Evolutionary conservation across 2,113 vertebrate species (phyloP).

Genomic region (Neodontobutis hainanensis): DNA sequence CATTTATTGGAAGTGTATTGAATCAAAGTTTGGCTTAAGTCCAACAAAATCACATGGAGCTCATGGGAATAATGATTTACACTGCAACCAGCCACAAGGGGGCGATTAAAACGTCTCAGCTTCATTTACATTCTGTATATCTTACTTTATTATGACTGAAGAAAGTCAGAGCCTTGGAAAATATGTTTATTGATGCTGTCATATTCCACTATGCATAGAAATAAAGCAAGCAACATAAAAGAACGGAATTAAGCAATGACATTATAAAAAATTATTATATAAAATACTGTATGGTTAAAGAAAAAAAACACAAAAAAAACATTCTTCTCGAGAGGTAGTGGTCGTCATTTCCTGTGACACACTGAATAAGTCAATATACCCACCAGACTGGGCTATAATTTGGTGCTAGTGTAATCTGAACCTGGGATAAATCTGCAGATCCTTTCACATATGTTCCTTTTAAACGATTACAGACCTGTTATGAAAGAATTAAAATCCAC

Average conservation of each 20-base stretch:
- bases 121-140: not conserved
- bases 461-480: conserved; percentile 8
- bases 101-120: not conserved
- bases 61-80: not conserved
- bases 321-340: not conserved
- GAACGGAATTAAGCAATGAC: too few species aligned
- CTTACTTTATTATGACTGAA: not conserved
- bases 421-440: conserved; percentile 1
- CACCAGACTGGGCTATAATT: not conserved
- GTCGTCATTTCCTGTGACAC: not conserved
- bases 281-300: too few species aligned
- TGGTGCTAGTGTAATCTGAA: not conserved
- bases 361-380: not conserved
- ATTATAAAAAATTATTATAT: too few species aligned
- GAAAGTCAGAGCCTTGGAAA: not conserved
- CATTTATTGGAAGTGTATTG: conserved; percentile 3
- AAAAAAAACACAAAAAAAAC: too few species aligned
- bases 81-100: conserved; percentile 6
- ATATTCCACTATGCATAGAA: too few species aligned
- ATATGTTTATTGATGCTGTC: not conserved
- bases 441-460: conserved; percentile 1
- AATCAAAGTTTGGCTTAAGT: not conserved
- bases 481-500: conserved; percentile 12
- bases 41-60: not conserved
- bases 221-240: too few species aligned